Conservation (phyloP, 2,113 vertebrate species). For the Lepus americanus region DNA sequence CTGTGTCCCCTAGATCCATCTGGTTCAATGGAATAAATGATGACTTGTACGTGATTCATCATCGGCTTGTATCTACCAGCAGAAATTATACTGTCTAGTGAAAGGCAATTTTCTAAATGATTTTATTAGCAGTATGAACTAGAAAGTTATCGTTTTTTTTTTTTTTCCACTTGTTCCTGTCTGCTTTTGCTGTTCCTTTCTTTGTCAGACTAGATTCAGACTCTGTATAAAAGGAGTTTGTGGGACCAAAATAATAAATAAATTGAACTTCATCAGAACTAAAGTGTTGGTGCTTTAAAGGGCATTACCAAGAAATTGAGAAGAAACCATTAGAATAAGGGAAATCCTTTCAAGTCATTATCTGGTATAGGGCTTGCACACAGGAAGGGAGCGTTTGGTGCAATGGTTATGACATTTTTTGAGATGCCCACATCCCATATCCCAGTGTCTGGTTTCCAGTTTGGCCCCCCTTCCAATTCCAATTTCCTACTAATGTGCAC, state of each 20-base stretch:
- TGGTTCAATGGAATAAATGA: constrained; percentile 46
- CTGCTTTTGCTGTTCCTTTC: background rate
- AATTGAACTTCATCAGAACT: background rate
- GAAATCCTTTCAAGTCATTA: background rate
- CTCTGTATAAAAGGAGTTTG: background rate
- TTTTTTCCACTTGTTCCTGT: background rate
- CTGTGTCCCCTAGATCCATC: constrained; percentile 14
- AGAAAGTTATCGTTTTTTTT: constrained; percentile 15
- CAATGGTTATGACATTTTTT: no score
- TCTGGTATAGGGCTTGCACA: background rate
- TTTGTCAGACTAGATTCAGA: background rate
- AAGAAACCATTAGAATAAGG: background rate
- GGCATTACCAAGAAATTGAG: background rate
- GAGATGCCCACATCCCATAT: no score
- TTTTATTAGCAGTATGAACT: constrained; percentile 12
- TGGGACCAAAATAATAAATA: background rate
- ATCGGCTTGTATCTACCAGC: background rate
- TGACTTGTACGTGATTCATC: constrained; percentile 46
- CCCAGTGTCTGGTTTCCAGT: no score
- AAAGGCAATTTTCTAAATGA: constrained; percentile 55
- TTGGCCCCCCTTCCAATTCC: no score
- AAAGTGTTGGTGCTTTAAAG: background rate
- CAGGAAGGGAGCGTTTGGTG: no score
- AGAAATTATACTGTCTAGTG: constrained; percentile 47
- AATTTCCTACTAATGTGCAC: no score